Base-by-base conservation (phyloP, 2,797 vertebrate genomes). In the Sebastes steindachneri region DNA sequence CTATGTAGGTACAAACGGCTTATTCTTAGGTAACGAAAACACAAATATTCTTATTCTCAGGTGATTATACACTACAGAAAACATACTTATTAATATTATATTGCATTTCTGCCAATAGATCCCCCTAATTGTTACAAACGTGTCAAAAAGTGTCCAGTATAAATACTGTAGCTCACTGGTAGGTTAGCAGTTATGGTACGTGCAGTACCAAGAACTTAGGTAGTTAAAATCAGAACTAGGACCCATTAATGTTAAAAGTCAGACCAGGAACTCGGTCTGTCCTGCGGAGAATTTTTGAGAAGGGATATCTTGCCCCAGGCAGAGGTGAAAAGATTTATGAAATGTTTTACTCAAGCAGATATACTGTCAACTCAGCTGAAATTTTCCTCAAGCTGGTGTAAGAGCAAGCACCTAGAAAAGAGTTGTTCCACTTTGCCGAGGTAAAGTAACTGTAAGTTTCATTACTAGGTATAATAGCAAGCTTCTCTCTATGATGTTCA, bases 311-410 rank as follows among this genome's bases (percentile, higher is more conserved):
- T 41, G 23, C 19, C 51, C 21, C 53, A 54, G 60, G 66, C 35
- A 53, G 76, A 76, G 41, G 54, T 76, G 59, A 67, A 64, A 63
- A 63, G 57, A 79, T 75, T 71, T 67, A 21, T 75, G 59, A 77
- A 70, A 81, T 62, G 4, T 69, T 65, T 65, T 54, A 66, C 59
- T 71, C 45, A 29, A 57, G 70, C 35, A 80, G 54, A 71, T 63
- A 14, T 26, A 35, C 55, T 14, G 51, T 72, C 62, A 69, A 48
- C 53, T 48, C 57, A 69, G 41, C 67, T 19, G 75, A 37, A 31
- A 17, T 21, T 12, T 11, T 51, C 33, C 55, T 67, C 7, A 65
- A 60, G 6, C 31, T 7, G 62, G 12, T 67, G 26, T 59, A 21
- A 67, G 11, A 68, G 45, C 21, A 26, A 12, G 26, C 51, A 33